Evolutionary conservation across 1,140 invertebrate genomes (phyloP), one percentile per base, ranked within the genome.

Genomic region (Brachionus manjavacas): DNA sequence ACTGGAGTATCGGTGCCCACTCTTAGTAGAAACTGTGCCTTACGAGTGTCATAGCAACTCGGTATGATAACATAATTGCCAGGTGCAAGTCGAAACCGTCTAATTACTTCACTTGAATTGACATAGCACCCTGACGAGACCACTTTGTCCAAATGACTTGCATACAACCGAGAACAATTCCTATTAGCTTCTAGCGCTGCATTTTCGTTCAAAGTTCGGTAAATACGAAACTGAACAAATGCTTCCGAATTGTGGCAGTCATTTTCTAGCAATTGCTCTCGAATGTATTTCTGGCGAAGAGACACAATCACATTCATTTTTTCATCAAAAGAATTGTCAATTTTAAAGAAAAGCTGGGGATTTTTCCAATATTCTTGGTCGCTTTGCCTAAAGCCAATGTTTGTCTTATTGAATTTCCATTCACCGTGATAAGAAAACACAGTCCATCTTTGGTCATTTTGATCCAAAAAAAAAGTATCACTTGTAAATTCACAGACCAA

Each of bases 21-120:
- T 85, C 92, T 87, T 16, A 93, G 85, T 72, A 93, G 85, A 87
- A 92, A 93, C 64, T 91, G 88, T 9, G 89, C 90, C 64, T 91
- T 91, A 39, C 91, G 89, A 8, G 92, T 90, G n/a, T 91, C 87
- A 87, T 92, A 92, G 11, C 92, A 92, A 39, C 91, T 91, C 14
- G 93, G 93, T 25, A 93, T 89, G 31, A 93, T 87, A 25, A 93
- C 88, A 87, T 93, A 93, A 12, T 90, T 87, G 25, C 93, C 93
- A 43, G 89, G 88, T 3, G 88, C 14, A 35, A 90, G 83, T 60
- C 88, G 86, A 86, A 89, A 88, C 23, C 88, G 84, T n/a, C 86
- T 86, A 46, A 87, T 89, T 7, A 89, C 88, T 85, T 90, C 88
- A 8, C 88, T 81, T 55, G 86, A 87, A 79, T 89, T 89, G 9